Percentiles rank a stretch among this genome's conserved stretches.
Evolutionary conservation across 2,797 vertebrate species (phyloP).

Genomic region (Lepidocolaptes lacrymiger): DNA sequence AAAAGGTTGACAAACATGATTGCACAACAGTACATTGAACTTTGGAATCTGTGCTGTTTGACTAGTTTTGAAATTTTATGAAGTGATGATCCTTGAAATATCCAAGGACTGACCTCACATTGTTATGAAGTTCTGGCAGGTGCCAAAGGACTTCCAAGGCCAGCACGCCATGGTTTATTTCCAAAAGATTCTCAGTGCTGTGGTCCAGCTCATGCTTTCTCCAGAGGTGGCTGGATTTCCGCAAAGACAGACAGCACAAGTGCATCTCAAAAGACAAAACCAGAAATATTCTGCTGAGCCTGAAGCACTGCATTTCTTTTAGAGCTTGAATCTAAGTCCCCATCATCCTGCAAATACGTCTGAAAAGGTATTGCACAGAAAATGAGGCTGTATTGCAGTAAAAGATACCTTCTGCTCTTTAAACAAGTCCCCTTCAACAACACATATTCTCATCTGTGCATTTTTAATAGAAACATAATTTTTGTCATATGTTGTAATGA

Average conservation of each 20-base stretch:
- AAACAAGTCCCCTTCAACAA: conserved; percentile 53
- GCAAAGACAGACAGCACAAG: not conserved
- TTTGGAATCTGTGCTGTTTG: not conserved
- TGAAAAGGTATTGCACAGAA: not conserved
- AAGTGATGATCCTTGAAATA: not conserved
- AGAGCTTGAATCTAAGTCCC: not conserved
- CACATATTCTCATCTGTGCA: conserved; percentile 56
- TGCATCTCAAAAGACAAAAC: not conserved
- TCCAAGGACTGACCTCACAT: not conserved
- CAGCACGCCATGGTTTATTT: not conserved
- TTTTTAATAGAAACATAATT: conserved; percentile 52
- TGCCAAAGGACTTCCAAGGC: not conserved
- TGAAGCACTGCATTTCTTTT: not conserved
- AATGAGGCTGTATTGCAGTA: not conserved
- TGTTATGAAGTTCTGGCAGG: rapidly evolving
- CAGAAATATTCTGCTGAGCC: not conserved
- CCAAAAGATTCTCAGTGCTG: not conserved
- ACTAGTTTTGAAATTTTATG: not conserved
- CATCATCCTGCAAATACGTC: not conserved
- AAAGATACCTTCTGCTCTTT: conserved; percentile 38
- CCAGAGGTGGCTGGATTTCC: not conserved
- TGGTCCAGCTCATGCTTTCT: not conserved
- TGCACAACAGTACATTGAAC: not conserved
- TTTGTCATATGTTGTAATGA: conserved; percentile 76
- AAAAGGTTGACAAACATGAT: not conserved